A percentile compares a stretch with the other conserved stretches of the same genome.
These are phyloP conservation scores for Rhegmatorhina hoffmannsi DNA, from an alignment of 2,113 vertebrate genomes.

Conservation along the genomic window DNA sequence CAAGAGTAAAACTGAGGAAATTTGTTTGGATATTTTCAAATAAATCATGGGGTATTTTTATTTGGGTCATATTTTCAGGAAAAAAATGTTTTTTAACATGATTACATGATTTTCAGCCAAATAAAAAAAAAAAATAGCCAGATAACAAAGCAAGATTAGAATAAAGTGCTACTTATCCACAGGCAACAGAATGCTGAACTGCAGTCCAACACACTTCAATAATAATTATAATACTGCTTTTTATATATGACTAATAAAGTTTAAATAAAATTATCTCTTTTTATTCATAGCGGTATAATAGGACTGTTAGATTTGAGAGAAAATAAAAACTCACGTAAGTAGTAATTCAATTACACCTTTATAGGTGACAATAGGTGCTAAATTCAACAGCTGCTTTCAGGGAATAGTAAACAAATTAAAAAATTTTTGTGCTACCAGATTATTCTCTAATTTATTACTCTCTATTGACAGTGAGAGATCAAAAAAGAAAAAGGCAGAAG, in stretches of 20 bases:
- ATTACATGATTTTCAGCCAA: neutral
- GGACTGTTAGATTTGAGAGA: neutral
- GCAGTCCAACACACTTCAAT: neutral
- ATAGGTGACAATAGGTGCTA: neutral
- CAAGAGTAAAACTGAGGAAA: conserved; percentile 8
- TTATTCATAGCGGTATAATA: neutral
- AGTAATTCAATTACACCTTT: neutral
- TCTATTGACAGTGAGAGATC: neutral
- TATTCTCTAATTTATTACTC: neutral
- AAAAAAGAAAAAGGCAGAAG: neutral
- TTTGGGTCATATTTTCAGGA: neutral
- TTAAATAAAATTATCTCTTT: neutral
- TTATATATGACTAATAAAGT: neutral
- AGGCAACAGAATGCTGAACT: neutral
- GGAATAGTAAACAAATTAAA: neutral
- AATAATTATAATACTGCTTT: neutral
- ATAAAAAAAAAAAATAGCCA: neutral
- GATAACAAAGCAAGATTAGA: neutral
- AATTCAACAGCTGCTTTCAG: neutral
- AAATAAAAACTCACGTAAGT: neutral
- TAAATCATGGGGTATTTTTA: neutral
- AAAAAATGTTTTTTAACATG: neutral
- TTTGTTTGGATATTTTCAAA: neutral
- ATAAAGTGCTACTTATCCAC: neutral
- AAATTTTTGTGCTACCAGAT: neutral